Conservation (phyloP, 2,888 invertebrate genomes). For the Unio delphinus region DNA sequence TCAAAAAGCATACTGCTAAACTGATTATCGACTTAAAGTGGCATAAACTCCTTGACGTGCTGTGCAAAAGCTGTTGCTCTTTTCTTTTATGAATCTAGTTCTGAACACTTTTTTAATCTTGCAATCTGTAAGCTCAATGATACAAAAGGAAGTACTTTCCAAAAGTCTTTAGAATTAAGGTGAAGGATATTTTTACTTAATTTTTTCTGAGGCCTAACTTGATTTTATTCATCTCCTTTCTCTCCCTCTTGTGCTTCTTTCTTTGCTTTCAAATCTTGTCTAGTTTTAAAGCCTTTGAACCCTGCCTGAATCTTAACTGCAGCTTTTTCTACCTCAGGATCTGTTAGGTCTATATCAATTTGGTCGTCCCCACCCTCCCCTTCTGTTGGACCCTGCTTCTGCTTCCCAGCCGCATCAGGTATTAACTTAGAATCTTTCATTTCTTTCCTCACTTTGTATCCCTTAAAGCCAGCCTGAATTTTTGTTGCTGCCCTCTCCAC, state of each 20-base stretch:
- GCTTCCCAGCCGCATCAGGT: conserved; percentile 12
- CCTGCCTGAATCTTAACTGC: conserved; percentile 62
- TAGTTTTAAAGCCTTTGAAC: conserved; percentile 53
- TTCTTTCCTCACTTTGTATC: conserved; percentile 57
- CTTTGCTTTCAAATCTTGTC: conserved; percentile 42
- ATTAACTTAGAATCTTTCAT: conserved; percentile 32
- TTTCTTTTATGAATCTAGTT: neutral
- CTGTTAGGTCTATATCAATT: conserved; percentile 55
- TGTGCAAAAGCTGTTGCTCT: neutral
- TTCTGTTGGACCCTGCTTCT: conserved; percentile 12
- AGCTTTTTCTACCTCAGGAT: conserved; percentile 53
- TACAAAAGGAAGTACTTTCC: too few species aligned
- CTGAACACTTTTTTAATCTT: neutral
- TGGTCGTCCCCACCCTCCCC: conserved; percentile 37
- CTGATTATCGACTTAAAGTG: too few species aligned
- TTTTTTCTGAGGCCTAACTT: conserved; percentile 15
- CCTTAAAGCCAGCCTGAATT: conserved; percentile 67
- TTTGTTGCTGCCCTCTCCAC: conserved; percentile 59
- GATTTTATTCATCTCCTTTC: conserved; percentile 16
- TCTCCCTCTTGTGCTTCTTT: conserved; percentile 17
- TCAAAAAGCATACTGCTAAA: too few species aligned
- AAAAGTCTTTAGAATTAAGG: too few species aligned
- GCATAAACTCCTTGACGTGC: too few species aligned
- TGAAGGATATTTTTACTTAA: neutral
- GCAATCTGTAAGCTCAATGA: neutral